phyloP scores from a whole-genome alignment of 2,888 invertebrate species.

The Cantharis lateralis region DNA sequence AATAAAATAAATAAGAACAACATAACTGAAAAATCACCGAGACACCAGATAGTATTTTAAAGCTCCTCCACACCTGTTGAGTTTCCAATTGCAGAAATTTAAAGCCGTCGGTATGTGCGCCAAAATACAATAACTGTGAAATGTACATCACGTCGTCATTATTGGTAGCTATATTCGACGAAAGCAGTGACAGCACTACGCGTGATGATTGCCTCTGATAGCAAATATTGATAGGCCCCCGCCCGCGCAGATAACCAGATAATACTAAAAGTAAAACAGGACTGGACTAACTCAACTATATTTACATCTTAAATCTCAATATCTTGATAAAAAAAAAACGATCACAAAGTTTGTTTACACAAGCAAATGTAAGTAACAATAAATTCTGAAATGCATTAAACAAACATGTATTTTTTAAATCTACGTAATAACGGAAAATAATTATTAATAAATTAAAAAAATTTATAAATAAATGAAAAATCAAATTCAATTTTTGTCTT shows the following conservation, averaged over 20 bases:
- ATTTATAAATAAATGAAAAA: too few species aligned
- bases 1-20: slow-evolving; percentile 24
- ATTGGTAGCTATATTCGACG: slow-evolving; percentile 19
- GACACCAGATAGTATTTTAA: neutral
- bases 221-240: slow-evolving; percentile 50
- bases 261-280: slow-evolving; percentile 35
- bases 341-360: neutral
- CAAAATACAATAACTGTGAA: slow-evolving; percentile 14
- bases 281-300: slow-evolving; percentile 22
- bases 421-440: neutral
- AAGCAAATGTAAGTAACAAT: neutral
- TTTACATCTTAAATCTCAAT: neutral
- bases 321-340: neutral
- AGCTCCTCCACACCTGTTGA: neutral
- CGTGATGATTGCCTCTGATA: slow-evolving; percentile 39
- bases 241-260: slow-evolving; percentile 45
- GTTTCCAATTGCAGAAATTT: slow-evolving; percentile 7
- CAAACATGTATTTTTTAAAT: neutral
- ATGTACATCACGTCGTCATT: slow-evolving; percentile 29
- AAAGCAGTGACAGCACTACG: slow-evolving; percentile 33
- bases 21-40: slow-evolving; percentile 22
- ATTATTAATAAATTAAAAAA: neutral
- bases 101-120: slow-evolving; percentile 15
- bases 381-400: neutral
- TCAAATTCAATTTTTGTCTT: too few species aligned